Conservation (phyloP, 2,797 vertebrate species). For the Mastacembelus armatus region DNA sequence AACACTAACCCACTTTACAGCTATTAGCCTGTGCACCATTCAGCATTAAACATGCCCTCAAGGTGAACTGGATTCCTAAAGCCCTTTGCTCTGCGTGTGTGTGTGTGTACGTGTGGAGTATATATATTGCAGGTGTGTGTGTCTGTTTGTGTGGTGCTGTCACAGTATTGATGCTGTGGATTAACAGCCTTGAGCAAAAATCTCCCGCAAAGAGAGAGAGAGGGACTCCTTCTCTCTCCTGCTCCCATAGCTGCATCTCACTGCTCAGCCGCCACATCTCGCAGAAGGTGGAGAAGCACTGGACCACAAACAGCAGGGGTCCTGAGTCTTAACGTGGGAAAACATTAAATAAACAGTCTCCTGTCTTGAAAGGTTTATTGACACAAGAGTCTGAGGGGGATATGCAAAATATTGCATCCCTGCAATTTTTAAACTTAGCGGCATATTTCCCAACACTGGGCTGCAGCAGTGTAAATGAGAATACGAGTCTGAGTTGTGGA, state of each 20-base stretch:
- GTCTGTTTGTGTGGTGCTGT: constrained; percentile 13
- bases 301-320: constrained; percentile 2
- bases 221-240: constrained; percentile 22
- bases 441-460: no score
- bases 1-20: constrained; percentile 49
- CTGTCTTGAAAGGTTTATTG: not conserved
- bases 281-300: constrained; percentile 16
- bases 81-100: not conserved
- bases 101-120: not conserved
- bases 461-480: no score
- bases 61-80: constrained; percentile 42
- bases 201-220: constrained; percentile 19
- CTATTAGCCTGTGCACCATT: constrained; percentile 40
- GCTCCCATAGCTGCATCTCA: constrained; percentile 43
- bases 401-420: not conserved
- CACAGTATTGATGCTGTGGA: constrained; percentile 53
- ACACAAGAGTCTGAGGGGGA: not conserved
- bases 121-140: not conserved
- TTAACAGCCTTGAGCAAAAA: constrained; percentile 49
- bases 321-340: not conserved
- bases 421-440: not conserved
- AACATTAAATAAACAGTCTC: constrained; percentile 10
- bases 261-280: constrained; percentile 31
- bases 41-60: constrained; percentile 27
- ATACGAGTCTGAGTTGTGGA: no score